These are phyloP conservation scores for Neopelma chrysocephalum DNA, from an alignment of 2,797 vertebrate genomes.

Conservation along the genomic window DNA sequence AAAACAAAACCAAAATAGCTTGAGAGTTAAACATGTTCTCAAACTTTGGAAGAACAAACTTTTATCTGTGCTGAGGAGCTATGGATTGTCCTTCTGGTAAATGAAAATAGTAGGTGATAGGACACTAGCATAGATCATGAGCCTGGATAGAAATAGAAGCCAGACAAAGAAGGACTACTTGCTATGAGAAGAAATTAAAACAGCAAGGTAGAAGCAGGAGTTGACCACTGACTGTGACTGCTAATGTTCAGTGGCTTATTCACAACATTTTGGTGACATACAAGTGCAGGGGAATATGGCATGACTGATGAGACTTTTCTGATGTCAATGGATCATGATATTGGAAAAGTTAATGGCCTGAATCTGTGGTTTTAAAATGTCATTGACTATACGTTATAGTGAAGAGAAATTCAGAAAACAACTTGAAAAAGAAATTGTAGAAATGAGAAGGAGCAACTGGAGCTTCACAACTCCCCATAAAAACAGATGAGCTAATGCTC, in stretches of 20 bases:
- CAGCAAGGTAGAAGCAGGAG: neutral
- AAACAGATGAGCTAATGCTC: neutral
- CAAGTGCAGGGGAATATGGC: neutral
- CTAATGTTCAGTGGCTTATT: neutral
- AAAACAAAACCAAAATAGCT: neutral
- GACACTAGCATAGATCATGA: neutral
- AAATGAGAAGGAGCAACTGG: neutral
- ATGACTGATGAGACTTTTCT: neutral
- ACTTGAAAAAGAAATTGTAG: neutral
- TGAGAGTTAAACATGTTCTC: neutral
- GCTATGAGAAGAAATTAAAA: slow-evolving; percentile 19
- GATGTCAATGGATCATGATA: neutral
- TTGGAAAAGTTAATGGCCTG: neutral
- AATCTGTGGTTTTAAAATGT: neutral
- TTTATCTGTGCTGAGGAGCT: neutral
- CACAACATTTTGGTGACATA: neutral
- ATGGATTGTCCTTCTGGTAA: neutral
- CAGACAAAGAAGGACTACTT: neutral
- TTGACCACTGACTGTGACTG: neutral
- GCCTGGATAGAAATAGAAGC: neutral
- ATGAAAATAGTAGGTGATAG: neutral
- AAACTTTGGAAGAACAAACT: neutral
- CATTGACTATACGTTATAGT: neutral
- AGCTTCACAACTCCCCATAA: neutral
- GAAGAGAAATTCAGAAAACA: neutral